Percentiles rank a stretch among this genome's conserved stretches.
phyloP scores from a whole-genome alignment of 2,113 vertebrate genomes.

The Silurus meridionalis region DNA sequence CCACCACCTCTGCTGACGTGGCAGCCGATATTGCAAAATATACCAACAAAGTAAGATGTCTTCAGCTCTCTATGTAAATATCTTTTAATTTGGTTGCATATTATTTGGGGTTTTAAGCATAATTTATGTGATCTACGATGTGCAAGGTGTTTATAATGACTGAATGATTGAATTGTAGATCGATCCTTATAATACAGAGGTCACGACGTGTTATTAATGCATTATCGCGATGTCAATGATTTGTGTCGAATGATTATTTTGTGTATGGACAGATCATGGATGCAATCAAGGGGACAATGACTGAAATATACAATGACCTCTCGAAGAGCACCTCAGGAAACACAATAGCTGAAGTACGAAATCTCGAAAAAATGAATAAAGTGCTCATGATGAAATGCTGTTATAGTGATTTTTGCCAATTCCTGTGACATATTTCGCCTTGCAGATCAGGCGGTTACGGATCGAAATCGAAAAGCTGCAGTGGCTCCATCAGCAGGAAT shows the following conservation, averaged over 20 bases:
- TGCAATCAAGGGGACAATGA: conserved; percentile 96
- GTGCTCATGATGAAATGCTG: not conserved
- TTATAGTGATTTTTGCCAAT: not conserved
- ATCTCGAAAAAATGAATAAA: not conserved
- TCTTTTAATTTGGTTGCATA: not conserved
- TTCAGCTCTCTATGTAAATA: not conserved
- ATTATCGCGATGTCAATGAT: not conserved
- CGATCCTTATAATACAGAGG: not conserved
- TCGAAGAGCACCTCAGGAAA: conserved; percentile 92
- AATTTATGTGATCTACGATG: not conserved
- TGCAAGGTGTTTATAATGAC: not conserved
- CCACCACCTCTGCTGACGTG: conserved; percentile 91
- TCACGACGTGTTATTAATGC: not conserved
- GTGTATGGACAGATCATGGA: conserved; percentile 88
- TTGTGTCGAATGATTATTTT: conserved; percentile 44
- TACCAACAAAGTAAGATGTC: conserved; percentile 86
- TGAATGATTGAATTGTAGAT: not conserved
- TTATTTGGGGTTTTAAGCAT: not conserved
- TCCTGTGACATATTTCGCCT: conserved; percentile 19
- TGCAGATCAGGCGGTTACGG: conserved; percentile 89
- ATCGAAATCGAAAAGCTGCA: conserved; percentile 98
- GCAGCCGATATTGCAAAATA: conserved; percentile 98
- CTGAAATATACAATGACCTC: conserved; percentile 94
- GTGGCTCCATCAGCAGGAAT: conserved; percentile 96
- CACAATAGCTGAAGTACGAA: conserved; percentile 87